Evolutionary conservation across 2,797 vertebrate genomes (phyloP).

Genomic region (Coendou prehensilis): DNA sequence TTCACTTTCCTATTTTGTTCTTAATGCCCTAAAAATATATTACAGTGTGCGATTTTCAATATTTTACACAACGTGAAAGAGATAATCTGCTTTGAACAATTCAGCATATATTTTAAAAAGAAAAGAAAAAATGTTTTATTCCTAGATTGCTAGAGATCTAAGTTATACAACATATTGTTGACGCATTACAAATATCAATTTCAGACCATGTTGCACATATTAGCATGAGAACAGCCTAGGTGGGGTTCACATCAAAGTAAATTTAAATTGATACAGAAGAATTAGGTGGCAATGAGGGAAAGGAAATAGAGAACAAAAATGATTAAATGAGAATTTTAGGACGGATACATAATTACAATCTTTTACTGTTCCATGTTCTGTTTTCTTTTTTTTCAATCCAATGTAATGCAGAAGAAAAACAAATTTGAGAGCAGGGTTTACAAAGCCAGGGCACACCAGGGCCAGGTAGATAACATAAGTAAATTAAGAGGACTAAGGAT

Average conservation of each 20-base stretch:
- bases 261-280: neutral
- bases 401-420: neutral
- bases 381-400: neutral
- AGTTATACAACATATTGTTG: neutral
- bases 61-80: neutral
- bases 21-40: neutral
- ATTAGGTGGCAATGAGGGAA: neutral
- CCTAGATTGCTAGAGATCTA: neutral
- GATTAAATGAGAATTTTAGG: neutral
- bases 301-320: slow-evolving; percentile 10
- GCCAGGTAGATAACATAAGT: neutral
- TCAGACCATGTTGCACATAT: neutral
- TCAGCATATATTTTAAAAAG: neutral
- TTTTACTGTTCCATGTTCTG: neutral
- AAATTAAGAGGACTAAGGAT: neutral
- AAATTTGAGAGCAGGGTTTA: neutral
- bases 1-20: neutral
- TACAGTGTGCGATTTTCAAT: neutral
- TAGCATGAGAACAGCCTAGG: neutral
- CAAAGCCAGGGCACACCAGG: neutral
- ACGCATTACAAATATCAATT: neutral
- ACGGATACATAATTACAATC: neutral
- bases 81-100: neutral
- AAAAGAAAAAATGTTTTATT: neutral
- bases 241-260: neutral